Evolutionary conservation across 2,797 vertebrate species (phyloP).

Genomic region (Pseudocheirus occidentalis): DNA sequence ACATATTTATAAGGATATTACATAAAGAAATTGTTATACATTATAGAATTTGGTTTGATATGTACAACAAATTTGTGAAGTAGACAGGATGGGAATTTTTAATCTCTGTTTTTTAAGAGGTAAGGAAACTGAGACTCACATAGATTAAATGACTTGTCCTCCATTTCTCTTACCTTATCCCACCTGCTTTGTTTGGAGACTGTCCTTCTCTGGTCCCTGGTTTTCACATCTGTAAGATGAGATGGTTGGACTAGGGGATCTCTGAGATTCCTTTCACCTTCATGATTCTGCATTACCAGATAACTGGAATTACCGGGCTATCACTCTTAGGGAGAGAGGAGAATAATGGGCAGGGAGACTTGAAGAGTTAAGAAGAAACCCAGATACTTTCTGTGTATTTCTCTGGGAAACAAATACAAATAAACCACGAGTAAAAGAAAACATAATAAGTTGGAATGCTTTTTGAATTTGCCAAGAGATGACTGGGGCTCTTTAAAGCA

Average conservation of each 20-base stretch:
- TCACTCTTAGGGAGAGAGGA: not conserved
- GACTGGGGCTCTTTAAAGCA: conserved; percentile 36
- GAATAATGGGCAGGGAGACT: not conserved
- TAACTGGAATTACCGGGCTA: not conserved
- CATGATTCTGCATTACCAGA: not conserved
- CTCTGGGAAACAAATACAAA: not conserved
- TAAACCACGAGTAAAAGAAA: not conserved
- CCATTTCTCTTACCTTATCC: not conserved
- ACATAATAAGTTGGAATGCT: not conserved
- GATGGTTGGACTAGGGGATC: not conserved
- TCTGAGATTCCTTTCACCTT: not conserved
- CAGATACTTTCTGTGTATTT: not conserved
- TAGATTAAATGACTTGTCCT: not conserved
- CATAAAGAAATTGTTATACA: not conserved
- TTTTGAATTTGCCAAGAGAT: conserved; percentile 20
- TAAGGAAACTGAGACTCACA: not conserved
- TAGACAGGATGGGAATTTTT: not conserved
- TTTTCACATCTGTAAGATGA: not conserved
- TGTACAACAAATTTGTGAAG: not conserved
- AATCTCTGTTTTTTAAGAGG: not conserved
- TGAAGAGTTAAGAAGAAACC: not conserved
- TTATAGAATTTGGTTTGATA: not conserved
- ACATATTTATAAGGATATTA: no score
- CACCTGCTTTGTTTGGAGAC: not conserved
- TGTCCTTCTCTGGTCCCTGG: not conserved